Conservation (phyloP, 2,113 vertebrate genomes). For the Egretta garzetta region DNA sequence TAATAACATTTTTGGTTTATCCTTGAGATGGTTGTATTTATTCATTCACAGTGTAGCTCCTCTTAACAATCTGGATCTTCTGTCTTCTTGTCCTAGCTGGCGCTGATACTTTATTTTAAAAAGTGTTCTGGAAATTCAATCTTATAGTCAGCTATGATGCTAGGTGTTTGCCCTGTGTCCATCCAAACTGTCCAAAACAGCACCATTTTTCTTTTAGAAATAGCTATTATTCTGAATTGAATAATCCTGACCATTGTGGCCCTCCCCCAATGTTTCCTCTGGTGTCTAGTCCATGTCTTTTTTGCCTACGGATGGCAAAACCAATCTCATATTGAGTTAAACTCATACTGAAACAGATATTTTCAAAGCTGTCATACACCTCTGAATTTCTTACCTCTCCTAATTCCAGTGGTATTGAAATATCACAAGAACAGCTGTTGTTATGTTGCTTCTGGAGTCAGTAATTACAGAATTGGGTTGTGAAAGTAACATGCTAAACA, state of each 20-base stretch:
- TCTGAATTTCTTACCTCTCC: background rate
- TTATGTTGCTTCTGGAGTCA: background rate
- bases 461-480: background rate
- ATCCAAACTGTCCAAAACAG: background rate
- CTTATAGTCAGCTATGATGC: background rate
- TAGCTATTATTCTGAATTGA: background rate
- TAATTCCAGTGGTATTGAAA: slow-evolving; percentile 41
- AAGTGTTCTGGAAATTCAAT: background rate
- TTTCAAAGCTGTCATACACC: slow-evolving; percentile 42
- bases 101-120: background rate
- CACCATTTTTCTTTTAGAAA: background rate
- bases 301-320: background rate
- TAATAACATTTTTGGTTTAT: background rate
- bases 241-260: background rate
- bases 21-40: background rate
- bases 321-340: background rate
- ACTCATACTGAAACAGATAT: slow-evolving; percentile 20
- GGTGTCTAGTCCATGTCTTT: background rate
- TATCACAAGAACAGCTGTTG: slow-evolving; percentile 43
- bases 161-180: background rate
- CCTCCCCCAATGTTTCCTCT: background rate
- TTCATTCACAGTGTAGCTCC: background rate
- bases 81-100: background rate
- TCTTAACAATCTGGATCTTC: background rate
- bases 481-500: background rate